phyloP scores from a whole-genome alignment of 2,113 vertebrate species.

The Thomomys bottae region DNA sequence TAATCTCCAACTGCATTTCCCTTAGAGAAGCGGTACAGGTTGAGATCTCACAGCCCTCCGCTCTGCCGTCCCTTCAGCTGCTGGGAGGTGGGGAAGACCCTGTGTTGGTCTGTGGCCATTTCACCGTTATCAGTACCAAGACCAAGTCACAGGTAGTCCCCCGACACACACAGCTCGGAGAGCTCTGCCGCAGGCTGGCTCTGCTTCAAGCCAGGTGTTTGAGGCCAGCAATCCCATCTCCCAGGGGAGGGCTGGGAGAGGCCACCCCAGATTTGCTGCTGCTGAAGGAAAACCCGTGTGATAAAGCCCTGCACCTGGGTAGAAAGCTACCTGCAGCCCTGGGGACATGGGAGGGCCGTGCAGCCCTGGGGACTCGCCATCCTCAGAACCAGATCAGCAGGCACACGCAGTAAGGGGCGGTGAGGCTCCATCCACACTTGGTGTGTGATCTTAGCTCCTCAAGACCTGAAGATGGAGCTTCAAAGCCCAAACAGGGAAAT shows the following conservation, averaged over 20 bases:
- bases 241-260: background rate
- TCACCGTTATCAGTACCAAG: background rate
- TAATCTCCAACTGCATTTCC: background rate
- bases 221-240: background rate
- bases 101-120: background rate
- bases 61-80: background rate
- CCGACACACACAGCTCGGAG: background rate
- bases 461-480: too few relatives aligned
- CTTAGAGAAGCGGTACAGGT: background rate
- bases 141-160: background rate
- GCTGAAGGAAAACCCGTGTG: background rate
- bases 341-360: too few relatives aligned
- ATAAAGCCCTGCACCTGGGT: background rate
- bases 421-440: too few relatives aligned
- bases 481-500: too few relatives aligned
- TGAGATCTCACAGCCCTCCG: background rate
- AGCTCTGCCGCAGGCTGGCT: background rate
- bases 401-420: too few relatives aligned
- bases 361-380: too few relatives aligned
- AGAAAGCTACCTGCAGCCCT: too few relatives aligned
- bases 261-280: conserved; percentile 13
- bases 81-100: too few relatives aligned
- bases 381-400: too few relatives aligned
- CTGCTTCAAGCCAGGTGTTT: background rate
- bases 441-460: too few relatives aligned